Evolutionary conservation across 1,140 invertebrate species (phyloP), one percentile per base, ranked within the genome.

Genomic region (Bombyx mori): DNA sequence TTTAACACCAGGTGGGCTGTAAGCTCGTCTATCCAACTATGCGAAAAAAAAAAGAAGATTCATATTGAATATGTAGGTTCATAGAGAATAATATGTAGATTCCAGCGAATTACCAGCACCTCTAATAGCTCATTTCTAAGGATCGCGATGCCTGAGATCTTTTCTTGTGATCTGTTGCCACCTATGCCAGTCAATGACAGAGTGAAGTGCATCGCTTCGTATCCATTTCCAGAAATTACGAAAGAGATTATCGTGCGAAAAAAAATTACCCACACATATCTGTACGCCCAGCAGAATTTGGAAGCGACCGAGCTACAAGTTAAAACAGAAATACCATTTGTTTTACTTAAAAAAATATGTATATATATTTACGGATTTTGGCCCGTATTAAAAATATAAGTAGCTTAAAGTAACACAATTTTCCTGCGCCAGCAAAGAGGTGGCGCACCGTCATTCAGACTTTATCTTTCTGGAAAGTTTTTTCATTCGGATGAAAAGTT

Each of bases 241-340:
- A 18, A 18, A 18, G 12, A 18, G 12, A 18, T 18, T 18, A 18
- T 18, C 12, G 12, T 18, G 12, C 12, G 12, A 35, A 35, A 60
- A 26, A 63, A 76, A 75, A 79, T 70, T 75, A 73, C 73, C 69
- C 63, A 69, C 77, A 76, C 69, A 77, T 76, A 67, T 58, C 59
- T 61, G 50, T 35, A 26, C 50, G 8, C 50, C 12, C 63, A 60
- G 65, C 60, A 52, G 55, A 72, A 60, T 73, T 73, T 43, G 53
- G 65, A 52, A 60, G 57, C 56, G 61, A 61, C 70, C 77, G 77
- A 80, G 77, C 77, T 71, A 74, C 77, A 80, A 80, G 77, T 80
- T 80, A 72, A 55, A 62, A 59, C 57, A 57, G 54, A 74, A 80
- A 77, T 77, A 71, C 73, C 70, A 68, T 75, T 74, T 60, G 57